A percentile compares a stretch with the other conserved stretches of the same genome.
Evolutionary conservation across 2,888 invertebrate species (phyloP).

Genomic region (Tetrapedia diversipes): DNA sequence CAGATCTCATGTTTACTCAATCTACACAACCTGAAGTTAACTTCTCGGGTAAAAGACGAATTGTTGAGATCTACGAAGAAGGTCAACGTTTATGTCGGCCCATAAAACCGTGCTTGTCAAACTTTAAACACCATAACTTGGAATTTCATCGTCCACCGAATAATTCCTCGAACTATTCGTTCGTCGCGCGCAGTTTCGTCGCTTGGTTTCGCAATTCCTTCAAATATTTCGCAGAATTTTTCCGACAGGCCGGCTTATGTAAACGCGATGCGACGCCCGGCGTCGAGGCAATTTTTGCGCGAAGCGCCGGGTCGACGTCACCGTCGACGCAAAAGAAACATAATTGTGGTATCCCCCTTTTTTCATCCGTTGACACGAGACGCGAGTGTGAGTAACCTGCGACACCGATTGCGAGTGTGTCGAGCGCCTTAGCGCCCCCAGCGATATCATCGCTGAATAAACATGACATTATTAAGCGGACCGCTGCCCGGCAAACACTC

Average conservation of each 20-base stretch:
- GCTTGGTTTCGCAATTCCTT: neutral
- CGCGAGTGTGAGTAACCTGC: conserved; percentile 60
- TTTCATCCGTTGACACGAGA: conserved; percentile 35
- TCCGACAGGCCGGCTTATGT: conserved; percentile 48
- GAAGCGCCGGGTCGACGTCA: conserved; percentile 27
- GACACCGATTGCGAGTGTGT: conserved; percentile 73
- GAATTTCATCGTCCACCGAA: too few species aligned
- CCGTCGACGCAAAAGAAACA: conserved; percentile 57
- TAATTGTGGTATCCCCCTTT: conserved; percentile 52
- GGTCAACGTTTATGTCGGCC: too few species aligned
- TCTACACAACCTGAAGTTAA: too few species aligned
- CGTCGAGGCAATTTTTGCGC: conserved; percentile 27
- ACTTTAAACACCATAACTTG: too few species aligned
- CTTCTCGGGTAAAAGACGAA: too few species aligned
- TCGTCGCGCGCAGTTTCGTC: neutral
- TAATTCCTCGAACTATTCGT: neutral
- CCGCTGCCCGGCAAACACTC: conserved; percentile 81
- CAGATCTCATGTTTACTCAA: too few species aligned
- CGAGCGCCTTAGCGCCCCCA: conserved; percentile 74
- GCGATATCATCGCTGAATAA: conserved; percentile 83
- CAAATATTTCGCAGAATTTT: conserved; percentile 47
- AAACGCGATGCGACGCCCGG: conserved; percentile 42
- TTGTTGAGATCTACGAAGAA: too few species aligned
- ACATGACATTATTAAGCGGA: conserved; percentile 83
- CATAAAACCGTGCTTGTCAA: too few species aligned